Evolutionary conservation across 2,888 invertebrate genomes (phyloP), one percentile per base, ranked within the genome.

Genomic region (Limnephilus marmoratus): DNA sequence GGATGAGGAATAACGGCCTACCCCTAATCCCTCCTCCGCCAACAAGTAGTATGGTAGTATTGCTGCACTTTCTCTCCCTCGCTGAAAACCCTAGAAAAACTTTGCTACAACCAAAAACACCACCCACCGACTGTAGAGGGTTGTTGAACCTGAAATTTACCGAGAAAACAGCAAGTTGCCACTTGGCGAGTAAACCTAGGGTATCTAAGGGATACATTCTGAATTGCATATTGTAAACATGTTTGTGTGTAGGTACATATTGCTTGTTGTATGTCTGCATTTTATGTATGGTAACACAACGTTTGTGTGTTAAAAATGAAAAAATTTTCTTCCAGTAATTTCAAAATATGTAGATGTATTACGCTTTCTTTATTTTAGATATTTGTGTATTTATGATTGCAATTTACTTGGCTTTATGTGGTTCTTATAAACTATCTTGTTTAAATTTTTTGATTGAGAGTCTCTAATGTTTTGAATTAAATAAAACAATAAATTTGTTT

Each of bases 61-160:
- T 1, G 81, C 88, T 37, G 80, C 34, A 89, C 88, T 80, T 31
- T 34, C 88, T 29, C 49, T 86, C 88, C 88, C 88, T 80, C 15
- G 68, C 37, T 81, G 37, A 68, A 68, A 89, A 89, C 24, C 80
- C 37, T 24, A 37, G 34, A 34, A 80, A 89, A 89, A 86, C 68
- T 18, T 80, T 68, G 31, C 80, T 41, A 13, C 31, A 81, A 18
- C 88, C 80, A 89, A 89, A 89, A 45, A 86, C 24, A 86, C 41
- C 41, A 31, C n/a, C 85, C 85, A 45, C 49, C 18, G 53, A 12
- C 37, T 24, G 15, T 87, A n/a, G 68, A 34, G 88, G 88, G 88
- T 89, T 89, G 45, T 89, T 89, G 88, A 89, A 89, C 88, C 88
- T 41, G 49, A 86, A 86, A 86, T 86, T 45, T 86, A 86, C 45